Evolutionary conservation across 2,888 invertebrate genomes (phyloP), one percentile per base, ranked within the genome.

Genomic region (Lymantria monacha): DNA sequence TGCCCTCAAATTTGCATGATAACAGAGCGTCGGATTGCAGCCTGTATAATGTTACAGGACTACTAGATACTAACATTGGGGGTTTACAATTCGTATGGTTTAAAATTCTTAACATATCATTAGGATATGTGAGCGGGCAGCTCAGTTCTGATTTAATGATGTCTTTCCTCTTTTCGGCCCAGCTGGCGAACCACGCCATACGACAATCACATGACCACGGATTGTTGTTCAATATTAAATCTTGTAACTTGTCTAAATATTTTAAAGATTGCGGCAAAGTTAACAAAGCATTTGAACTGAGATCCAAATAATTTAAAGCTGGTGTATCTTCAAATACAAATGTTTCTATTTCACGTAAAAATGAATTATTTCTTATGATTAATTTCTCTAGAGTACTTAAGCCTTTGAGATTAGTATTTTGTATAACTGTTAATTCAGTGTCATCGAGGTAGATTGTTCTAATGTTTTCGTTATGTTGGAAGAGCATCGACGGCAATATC

Each of bases 171-270:
- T 79, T 85, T 49, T 93, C 93, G 9, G 93, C 92, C 90, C 90
- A 90, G 44, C 64, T 66, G 14, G 76, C 83, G 63, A 96, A 94
- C 97, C 97, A 97, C 61, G 93, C 93, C 93, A 96, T 95, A 45
- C 95, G 93, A 73, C 97, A 97, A 81, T 97, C 96, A 86, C 97
- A 97, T 13, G 94, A 94, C 95, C 96, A 97, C 30, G 94, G 95
- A 79, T 97, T 97, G 51, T 93, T 93, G 36, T 93, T 90, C 61
- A 97, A 93, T 62, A 93, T 93, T 30, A 97, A 81, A 57, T 93
- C 92, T 63, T 92, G 86, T 49, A 97, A 83, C 44, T 92, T 83
- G 8, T 92, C 88, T 49, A 97, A 85, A 67, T 93, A 92, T 48
- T 93, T 92, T 48, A 97, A 78, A 12, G 95, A 94, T 49, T 93